Conservation (phyloP, 2,797 vertebrate species). For the Paramormyrops hopkinsi region DNA sequence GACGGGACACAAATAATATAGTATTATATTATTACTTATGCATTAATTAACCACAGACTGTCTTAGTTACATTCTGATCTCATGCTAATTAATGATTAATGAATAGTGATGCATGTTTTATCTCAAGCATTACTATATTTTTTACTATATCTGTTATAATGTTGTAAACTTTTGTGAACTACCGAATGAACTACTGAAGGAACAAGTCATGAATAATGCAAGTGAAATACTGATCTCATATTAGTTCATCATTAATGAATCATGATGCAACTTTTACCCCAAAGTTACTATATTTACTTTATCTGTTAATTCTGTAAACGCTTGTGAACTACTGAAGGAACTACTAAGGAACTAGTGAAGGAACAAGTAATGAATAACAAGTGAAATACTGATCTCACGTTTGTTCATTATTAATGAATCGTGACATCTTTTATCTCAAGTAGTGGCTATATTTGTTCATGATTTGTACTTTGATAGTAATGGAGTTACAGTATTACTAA, state of each 20-base stretch:
- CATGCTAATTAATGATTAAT: not conserved
- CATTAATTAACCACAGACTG: not conserved
- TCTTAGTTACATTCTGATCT: not conserved
- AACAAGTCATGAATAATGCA: not conserved
- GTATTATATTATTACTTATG: not conserved
- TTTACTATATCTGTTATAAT: not conserved
- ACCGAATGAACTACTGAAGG: not conserved
- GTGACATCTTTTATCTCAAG: not conserved
- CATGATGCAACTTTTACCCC: not conserved
- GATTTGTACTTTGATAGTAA: not conserved
- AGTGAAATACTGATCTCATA: not conserved
- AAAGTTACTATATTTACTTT: not conserved
- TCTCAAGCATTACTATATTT: not conserved
- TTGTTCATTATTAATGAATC: not conserved
- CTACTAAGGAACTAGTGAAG: not conserved
- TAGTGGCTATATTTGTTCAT: not conserved
- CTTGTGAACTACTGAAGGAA: not conserved
- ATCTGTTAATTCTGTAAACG: not conserved
- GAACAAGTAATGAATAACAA: not conserved
- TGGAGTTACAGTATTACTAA: not conserved
- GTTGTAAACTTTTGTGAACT: not conserved
- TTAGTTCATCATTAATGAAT: not conserved
- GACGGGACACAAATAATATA: not conserved
- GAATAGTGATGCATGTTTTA: not conserved
- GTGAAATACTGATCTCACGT: not conserved